phyloP scores from a whole-genome alignment of 2,113 vertebrate genomes.

The Semnornis frantzii region DNA sequence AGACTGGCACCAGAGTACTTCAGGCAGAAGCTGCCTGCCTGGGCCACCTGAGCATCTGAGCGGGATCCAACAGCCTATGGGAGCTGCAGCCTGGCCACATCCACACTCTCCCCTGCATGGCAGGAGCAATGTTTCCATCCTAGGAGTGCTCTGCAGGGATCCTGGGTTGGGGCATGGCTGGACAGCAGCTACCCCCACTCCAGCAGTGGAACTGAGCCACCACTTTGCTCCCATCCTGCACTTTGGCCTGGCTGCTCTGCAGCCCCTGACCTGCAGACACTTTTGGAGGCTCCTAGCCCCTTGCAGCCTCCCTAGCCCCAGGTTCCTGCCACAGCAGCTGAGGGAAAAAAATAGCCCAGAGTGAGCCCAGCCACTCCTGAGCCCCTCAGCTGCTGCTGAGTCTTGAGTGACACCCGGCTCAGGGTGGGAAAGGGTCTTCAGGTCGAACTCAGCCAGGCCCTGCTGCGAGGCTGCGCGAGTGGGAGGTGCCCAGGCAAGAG shows the following conservation, averaged over 20 bases:
- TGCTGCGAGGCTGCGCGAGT: rapidly evolving
- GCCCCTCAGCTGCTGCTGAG: neutral
- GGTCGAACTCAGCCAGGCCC: neutral
- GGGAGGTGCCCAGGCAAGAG: neutral
- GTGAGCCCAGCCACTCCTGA: neutral
- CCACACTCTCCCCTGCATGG: too few species aligned
- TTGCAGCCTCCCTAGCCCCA: too few species aligned
- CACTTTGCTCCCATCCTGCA: rapidly evolving
- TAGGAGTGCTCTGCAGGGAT: neutral
- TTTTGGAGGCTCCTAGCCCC: neutral
- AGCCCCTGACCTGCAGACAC: neutral
- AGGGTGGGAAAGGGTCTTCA: neutral
- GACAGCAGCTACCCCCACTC: neutral
- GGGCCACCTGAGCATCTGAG: neutral
- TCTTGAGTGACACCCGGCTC: rapidly evolving
- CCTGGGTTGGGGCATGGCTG: neutral
- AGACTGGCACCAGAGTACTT: too few species aligned
- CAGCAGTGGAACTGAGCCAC: neutral
- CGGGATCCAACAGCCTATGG: neutral
- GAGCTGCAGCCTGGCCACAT: neutral
- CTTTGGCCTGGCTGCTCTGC: neutral
- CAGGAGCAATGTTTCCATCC: neutral
- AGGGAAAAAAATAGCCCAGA: neutral
- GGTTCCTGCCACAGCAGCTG: neutral
- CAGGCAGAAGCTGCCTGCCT: neutral